A percentile compares a stretch with the other conserved stretches of the same genome.
phyloP scores from a whole-genome alignment of 2,797 vertebrate species.

The Champsocephalus gunnari region DNA sequence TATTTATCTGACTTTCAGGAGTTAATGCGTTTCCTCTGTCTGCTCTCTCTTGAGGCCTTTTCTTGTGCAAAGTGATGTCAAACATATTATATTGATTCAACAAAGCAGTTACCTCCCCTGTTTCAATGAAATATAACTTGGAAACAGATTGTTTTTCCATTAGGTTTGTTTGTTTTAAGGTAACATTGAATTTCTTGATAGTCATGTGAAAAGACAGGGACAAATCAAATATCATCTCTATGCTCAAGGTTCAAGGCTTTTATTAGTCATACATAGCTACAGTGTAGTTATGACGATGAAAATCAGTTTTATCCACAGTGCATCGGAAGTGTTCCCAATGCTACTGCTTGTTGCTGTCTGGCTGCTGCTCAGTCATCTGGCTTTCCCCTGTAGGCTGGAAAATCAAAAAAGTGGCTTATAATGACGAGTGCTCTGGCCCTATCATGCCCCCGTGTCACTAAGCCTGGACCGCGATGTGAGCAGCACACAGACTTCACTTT shows the following conservation, averaged over 20 bases:
- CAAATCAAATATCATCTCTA: not conserved
- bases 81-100: not conserved
- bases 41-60: not conserved
- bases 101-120: not conserved
- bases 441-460: constrained; percentile 51
- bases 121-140: too few relatives aligned
- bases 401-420: constrained; percentile 61
- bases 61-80: not conserved
- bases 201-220: not conserved
- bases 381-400: constrained; percentile 39
- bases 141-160: too few relatives aligned
- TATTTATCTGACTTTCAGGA: constrained; percentile 17
- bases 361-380: constrained; percentile 28
- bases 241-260: not conserved
- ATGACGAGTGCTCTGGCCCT: constrained; percentile 49
- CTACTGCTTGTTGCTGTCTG: not conserved
- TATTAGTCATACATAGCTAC: too few relatives aligned
- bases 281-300: too few relatives aligned
- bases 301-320: not conserved
- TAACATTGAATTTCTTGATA: not conserved
- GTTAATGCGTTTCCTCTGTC: constrained; percentile 4
- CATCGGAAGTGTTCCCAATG: not conserved
- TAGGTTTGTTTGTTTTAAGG: not conserved
- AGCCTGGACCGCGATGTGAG: constrained; percentile 45
- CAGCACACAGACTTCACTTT: constrained; percentile 36